Base-by-base conservation (phyloP, 2,888 invertebrate genomes). In the Leucania comma region DNA sequence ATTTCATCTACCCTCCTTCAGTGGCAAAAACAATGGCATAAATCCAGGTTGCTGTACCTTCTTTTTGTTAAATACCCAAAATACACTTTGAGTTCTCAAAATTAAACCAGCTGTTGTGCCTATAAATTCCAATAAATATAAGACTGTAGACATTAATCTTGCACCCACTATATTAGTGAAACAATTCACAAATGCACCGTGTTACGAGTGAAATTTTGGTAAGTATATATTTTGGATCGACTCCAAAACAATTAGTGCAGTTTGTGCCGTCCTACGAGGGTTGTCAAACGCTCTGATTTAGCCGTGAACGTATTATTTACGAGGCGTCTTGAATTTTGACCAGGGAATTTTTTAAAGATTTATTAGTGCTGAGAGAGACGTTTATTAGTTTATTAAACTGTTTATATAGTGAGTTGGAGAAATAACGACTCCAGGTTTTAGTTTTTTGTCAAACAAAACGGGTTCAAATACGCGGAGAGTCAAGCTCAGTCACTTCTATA, bases 181-280 rank as follows among this genome's bases (percentile, higher is more conserved):
- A 90, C 90, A 90, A 89, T 91, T 90, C 89, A 88, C 81, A 89
- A 90, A 91, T 91, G 91, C 91, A 89, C 82, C 86, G 87, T 86
- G 88, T 87, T 89, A 89, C 90, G 88, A 91, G 88, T 90, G 92
- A 92, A 94, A 94, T 93, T 93, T 90, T 88, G 90, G 91, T 94
- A 93, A 94, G 94, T 93, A 93, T 93, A 93, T 93, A 93, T 94
- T 93, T 95, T 95, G 95, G 95, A 95, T 90, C 84, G 90, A 85
- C 88, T 94, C 95, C 95, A 96, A 96, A 95, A 95, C 94, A 95
- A 95, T 95, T 95, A 96, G 94, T 91, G 91, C 91, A 90, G 90
- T 87, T 86, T 87, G 87, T 86, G 87, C 72, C 72, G 59, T 73
- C 32, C 51, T 22, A 17, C 58, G 26, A 84, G 84, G 86, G 85